A percentile compares a stretch with the other conserved stretches of the same genome.
These are phyloP conservation scores for Tigriopus californicus DNA, from an alignment of 2,888 invertebrate species.

Conservation along the genomic window DNA sequence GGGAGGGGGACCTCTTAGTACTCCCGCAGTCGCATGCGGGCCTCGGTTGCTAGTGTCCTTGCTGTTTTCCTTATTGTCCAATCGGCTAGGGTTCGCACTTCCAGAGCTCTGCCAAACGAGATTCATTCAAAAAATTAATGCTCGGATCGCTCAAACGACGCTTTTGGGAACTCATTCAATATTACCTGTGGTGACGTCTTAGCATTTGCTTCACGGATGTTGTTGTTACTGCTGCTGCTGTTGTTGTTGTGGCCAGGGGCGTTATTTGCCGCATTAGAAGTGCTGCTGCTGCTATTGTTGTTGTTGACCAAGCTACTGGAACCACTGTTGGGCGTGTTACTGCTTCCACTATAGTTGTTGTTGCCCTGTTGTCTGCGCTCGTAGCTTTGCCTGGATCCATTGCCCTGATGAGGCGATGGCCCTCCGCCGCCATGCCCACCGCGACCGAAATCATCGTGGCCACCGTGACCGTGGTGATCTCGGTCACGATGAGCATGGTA, in stretches of 20 bases:
- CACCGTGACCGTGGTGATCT: constrained; percentile 13
- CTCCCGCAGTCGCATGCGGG: neutral
- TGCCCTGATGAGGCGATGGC: neutral
- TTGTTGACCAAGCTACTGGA: constrained; percentile 16
- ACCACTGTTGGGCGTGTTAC: constrained; percentile 16
- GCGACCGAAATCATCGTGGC: constrained; percentile 5
- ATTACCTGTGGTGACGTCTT: too few relatives aligned
- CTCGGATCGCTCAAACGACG: too few relatives aligned
- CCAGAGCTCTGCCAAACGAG: too few relatives aligned
- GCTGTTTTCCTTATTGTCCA: neutral
- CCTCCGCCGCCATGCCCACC: neutral
- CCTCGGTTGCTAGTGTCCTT: constrained; percentile 1
- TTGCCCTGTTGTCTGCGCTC: constrained; percentile 11
- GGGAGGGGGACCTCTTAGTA: constrained; percentile 1
- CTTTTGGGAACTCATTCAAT: too few relatives aligned
- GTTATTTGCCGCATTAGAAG: constrained; percentile 5
- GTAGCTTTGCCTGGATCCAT: constrained; percentile 5
- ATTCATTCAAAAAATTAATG: too few relatives aligned
- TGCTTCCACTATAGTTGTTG: constrained; percentile 18
- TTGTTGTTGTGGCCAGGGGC: constrained; percentile 13
- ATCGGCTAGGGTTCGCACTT: too few relatives aligned
- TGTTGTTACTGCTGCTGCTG: constrained; percentile 16
- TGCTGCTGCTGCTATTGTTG: constrained; percentile 15
- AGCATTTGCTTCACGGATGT: neutral
- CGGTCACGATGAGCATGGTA: constrained; percentile 11